These are phyloP conservation scores for Amblyjoppa proteus DNA, from an alignment of 2,888 invertebrate species.

Conservation along the genomic window DNA sequence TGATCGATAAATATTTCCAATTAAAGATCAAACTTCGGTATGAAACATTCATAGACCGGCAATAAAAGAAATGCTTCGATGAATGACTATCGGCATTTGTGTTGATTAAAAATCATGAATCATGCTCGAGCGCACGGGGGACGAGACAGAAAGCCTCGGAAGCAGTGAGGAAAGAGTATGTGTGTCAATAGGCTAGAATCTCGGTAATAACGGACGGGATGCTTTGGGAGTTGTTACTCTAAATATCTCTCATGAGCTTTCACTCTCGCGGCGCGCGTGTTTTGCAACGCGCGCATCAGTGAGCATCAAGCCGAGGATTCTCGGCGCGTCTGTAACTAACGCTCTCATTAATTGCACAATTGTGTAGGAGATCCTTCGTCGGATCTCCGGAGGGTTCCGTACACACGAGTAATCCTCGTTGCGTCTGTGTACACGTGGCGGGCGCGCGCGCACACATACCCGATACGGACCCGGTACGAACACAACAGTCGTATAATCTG, in stretches of 20 bases:
- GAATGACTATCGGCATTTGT: neutral
- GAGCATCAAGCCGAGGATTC: slow-evolving; percentile 27
- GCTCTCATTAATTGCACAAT: slow-evolving; percentile 73
- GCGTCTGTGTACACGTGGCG: neutral
- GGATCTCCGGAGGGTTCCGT: slow-evolving; percentile 39
- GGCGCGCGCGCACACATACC: neutral
- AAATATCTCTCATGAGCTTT: slow-evolving; percentile 64
- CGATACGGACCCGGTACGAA: neutral
- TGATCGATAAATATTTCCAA: neutral
- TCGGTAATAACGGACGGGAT: neutral
- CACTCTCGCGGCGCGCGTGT: slow-evolving; percentile 54
- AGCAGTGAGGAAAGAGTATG: neutral
- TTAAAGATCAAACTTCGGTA: neutral
- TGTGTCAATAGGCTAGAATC: slow-evolving; percentile 30
- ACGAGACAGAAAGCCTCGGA: slow-evolving; percentile 33
- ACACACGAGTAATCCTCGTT: neutral
- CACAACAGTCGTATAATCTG: slow-evolving; percentile 51
- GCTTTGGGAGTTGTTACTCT: slow-evolving; percentile 20
- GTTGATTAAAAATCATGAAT: neutral
- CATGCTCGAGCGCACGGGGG: neutral
- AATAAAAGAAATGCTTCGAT: neutral
- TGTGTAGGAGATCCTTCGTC: slow-evolving; percentile 53
- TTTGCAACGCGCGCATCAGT: slow-evolving; percentile 55
- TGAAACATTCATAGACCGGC: neutral
- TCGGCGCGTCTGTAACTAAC: slow-evolving; percentile 61